Percentiles rank a stretch among this genome's conserved stretches.
These are phyloP conservation scores for Iphiclides podalirius DNA, from an alignment of 2,888 invertebrate species.

Conservation along the genomic window DNA sequence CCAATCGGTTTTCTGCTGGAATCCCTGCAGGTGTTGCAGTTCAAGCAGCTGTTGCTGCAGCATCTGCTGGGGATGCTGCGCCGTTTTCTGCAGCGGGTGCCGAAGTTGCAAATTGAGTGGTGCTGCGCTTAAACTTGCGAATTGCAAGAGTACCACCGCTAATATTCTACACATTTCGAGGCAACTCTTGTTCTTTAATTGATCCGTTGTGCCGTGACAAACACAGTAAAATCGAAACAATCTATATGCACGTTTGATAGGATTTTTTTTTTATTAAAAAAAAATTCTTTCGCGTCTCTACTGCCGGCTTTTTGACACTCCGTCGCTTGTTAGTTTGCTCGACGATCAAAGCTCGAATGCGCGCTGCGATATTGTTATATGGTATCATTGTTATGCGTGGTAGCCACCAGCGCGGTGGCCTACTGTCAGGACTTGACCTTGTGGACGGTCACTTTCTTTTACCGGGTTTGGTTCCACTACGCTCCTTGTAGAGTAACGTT, in stretches of 20 bases:
- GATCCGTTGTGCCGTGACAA: too few species aligned
- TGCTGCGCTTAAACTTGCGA: constrained; percentile 36
- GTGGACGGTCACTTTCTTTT: constrained; percentile 51
- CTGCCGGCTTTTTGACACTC: neutral
- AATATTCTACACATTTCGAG: constrained; percentile 14
- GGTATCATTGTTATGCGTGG: constrained; percentile 9
- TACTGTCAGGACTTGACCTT: constrained; percentile 63
- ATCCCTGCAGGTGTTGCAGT: constrained; percentile 36
- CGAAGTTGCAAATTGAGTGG: constrained; percentile 39
- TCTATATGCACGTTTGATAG: neutral
- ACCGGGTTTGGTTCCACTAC: constrained; percentile 24
- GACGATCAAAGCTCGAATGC: neutral
- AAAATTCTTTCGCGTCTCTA: neutral
- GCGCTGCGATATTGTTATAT: constrained; percentile 2
- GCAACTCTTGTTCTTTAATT: too few species aligned
- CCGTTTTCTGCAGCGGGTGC: constrained; percentile 31
- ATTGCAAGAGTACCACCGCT: constrained; percentile 37
- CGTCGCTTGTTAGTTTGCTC: neutral
- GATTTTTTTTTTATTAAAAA: constrained; percentile 13
- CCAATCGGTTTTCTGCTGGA: constrained; percentile 32
- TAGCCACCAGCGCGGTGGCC: constrained; percentile 39
- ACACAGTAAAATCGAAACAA: too few species aligned
- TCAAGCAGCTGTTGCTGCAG: constrained; percentile 41
- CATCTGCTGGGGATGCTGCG: constrained; percentile 35
- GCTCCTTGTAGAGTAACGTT: neutral